Base-by-base conservation (phyloP, 2,113 vertebrate species). In the Marcusenius ussheri region DNA sequence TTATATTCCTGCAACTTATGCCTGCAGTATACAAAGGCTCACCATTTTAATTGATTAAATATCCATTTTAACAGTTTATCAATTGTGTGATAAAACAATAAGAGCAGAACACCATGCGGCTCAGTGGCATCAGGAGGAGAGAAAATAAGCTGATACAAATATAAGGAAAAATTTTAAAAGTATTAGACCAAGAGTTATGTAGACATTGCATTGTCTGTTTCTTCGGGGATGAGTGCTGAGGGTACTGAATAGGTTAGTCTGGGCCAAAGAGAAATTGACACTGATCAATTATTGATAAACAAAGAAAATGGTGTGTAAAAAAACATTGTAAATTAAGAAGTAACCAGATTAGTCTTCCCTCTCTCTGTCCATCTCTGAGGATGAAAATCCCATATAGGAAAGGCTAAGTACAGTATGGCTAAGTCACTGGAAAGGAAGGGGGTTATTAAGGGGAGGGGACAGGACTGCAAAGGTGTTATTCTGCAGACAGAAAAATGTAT, bases 381-480 rank as follows among this genome's bases (percentile, higher is more conserved):
- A 80, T 80, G 74, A 19, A 80, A 39, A 77, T 19, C 17, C 31
- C 17, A 19, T 39, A 42, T 19, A 42, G 70, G 74, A 42, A 42
- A 62, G 56, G 56, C 15, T 5, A 2, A n/a, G n/a, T 42, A 42
- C n/a, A 66, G 9, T 74, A n/a, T 17, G 21, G 47, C 10, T 51
- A 49, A 47, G 83, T 27, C 83, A 45, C 42, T 89, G 17, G 46
- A 51, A 77, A 50, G 27, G 39, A 53, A 50, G 47, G 3, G 74
- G 19, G 49, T 31, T 9, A 21, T 24, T 7, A 89, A 80, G 88
- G 70, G 47, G 5, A 42, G 7, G n/a, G 66, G 21, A 17, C 92
- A 90, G 90, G 88, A 90, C 92, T 93, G 91, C 93, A 93, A 94
- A 95, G 93, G 92, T 93, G 95, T 95, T 94, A 95, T 91, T 74